These are phyloP conservation scores for Myiagra hebetior DNA, from an alignment of 2,113 vertebrate genomes.

Conservation along the genomic window DNA sequence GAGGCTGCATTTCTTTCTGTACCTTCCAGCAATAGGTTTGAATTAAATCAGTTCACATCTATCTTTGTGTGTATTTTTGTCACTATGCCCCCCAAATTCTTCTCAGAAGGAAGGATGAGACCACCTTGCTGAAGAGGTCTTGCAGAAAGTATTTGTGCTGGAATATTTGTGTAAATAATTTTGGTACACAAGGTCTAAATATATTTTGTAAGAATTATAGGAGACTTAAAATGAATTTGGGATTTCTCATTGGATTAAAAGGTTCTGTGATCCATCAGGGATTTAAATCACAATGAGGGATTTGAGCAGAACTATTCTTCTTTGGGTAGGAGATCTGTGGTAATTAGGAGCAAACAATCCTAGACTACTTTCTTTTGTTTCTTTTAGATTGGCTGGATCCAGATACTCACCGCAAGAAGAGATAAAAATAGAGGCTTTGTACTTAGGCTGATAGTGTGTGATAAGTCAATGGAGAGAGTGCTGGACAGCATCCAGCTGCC, in stretches of 20 bases:
- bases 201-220: not conserved
- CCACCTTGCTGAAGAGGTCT: not conserved
- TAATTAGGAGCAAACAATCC: not conserved
- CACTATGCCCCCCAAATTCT: not conserved
- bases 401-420: not conserved
- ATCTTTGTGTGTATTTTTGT: not conserved
- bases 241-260: not conserved
- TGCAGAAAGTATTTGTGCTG: not conserved
- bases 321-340: not conserved
- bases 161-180: not conserved
- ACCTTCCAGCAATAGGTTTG: not conserved
- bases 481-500: not conserved
- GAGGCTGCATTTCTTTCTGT: not conserved
- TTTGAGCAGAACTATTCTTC: not conserved
- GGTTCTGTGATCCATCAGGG: not conserved
- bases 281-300: accelerated
- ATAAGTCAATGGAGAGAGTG: not conserved
- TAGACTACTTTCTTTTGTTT: not conserved
- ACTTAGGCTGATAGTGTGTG: not conserved
- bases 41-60: not conserved
- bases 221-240: not conserved
- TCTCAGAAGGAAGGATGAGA: not conserved
- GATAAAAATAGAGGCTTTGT: not conserved
- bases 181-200: not conserved
- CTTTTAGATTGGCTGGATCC: not conserved